Percentiles rank a stretch among this genome's conserved stretches.
These are phyloP conservation scores for Anniella stebbinsi DNA, from an alignment of 2,797 vertebrate genomes.

Conservation along the genomic window DNA sequence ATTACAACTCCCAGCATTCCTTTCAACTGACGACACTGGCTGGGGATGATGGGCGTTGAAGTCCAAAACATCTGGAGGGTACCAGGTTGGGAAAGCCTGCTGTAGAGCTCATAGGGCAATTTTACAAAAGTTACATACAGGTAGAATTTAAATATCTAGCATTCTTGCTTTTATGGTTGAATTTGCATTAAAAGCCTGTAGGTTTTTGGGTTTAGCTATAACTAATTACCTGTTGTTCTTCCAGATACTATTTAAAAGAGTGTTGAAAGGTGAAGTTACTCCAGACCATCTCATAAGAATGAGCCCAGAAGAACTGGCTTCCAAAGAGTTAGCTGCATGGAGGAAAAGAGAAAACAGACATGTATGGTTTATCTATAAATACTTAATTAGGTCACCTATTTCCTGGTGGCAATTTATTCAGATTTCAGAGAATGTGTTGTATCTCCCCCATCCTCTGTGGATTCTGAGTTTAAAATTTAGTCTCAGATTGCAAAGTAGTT, in stretches of 20 bases:
- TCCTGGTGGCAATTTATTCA: neutral
- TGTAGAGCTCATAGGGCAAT: neutral
- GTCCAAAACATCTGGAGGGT: too few relatives aligned
- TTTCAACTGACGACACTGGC: too few relatives aligned
- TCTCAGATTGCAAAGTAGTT: neutral
- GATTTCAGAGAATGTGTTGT: neutral
- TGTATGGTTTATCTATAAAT: conserved; percentile 80
- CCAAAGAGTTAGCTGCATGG: conserved; percentile 98
- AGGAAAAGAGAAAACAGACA: conserved; percentile 97
- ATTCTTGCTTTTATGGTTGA: neutral
- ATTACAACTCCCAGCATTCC: too few relatives aligned
- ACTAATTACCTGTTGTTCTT: conserved; percentile 54
- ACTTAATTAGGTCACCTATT: neutral
- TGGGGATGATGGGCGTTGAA: too few relatives aligned
- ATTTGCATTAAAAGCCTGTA: neutral
- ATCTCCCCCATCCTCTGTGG: neutral
- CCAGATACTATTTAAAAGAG: conserved; percentile 92
- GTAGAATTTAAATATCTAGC: neutral
- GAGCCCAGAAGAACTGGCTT: conserved; percentile 98
- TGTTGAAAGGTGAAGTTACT: conserved; percentile 95
- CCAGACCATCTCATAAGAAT: conserved; percentile 94
- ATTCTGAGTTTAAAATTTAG: neutral
- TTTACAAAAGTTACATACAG: neutral
- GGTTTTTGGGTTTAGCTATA: neutral
- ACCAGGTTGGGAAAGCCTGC: too few relatives aligned